Conservation (phyloP, 2,888 invertebrate species). For the Nymphalis urticae region DNA sequence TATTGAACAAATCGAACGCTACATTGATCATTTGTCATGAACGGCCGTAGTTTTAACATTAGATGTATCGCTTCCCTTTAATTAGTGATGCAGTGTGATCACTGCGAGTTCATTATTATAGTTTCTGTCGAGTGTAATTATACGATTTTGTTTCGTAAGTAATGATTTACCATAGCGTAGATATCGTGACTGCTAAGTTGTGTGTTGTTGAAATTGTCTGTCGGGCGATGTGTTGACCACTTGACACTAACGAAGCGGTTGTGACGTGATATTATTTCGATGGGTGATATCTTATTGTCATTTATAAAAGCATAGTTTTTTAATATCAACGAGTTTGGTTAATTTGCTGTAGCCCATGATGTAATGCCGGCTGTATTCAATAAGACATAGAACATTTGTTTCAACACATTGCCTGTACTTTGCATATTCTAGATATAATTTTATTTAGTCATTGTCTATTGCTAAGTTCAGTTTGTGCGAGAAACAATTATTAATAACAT, state of each 20-base stretch:
- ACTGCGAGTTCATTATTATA: slow-evolving; percentile 55
- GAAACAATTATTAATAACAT: slow-evolving; percentile 54
- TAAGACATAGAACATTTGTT: too few relatives aligned
- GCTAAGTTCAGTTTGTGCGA: slow-evolving; percentile 73
- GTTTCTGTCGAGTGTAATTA: slow-evolving; percentile 56
- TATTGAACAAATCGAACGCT: slow-evolving; percentile 33
- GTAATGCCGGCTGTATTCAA: not conserved
- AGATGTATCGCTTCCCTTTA: slow-evolving; percentile 65
- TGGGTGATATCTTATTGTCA: not conserved
- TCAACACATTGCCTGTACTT: slow-evolving; percentile 47
- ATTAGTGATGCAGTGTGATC: slow-evolving; percentile 57
- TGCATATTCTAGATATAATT: slow-evolving; percentile 73
- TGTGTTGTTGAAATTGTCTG: slow-evolving; percentile 54
- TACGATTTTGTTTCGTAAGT: slow-evolving; percentile 60
- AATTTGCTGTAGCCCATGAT: not conserved
- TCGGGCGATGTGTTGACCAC: slow-evolving; percentile 31
- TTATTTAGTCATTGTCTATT: slow-evolving; percentile 77
- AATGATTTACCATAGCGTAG: slow-evolving; percentile 70
- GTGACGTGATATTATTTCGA: not conserved
- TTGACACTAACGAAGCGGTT: not conserved
- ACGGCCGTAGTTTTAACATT: slow-evolving; percentile 58
- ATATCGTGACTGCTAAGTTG: slow-evolving; percentile 67
- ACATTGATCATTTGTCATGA: slow-evolving; percentile 43
- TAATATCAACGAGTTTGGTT: not conserved
- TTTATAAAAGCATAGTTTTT: not conserved